Evolutionary conservation across 2,888 invertebrate genomes (phyloP).

Genomic region (Suillia variegata): DNA sequence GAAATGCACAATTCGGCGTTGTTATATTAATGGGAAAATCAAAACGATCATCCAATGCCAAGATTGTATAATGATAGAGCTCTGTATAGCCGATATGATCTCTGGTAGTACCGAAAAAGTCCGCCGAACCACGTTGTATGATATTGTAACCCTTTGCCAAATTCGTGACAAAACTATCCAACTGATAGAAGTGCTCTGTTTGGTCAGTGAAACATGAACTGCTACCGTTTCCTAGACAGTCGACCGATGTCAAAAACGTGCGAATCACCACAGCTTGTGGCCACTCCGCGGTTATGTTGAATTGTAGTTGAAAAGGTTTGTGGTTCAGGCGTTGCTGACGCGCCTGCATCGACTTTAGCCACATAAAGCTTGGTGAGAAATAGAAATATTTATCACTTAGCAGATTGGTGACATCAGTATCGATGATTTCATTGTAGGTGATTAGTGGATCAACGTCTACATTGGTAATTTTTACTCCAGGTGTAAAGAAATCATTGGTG

Average conservation of each 20-base stretch:
- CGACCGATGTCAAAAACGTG: slow-evolving; percentile 63
- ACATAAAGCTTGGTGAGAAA: slow-evolving; percentile 31
- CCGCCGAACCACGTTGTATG: slow-evolving; percentile 33
- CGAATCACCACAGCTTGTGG: slow-evolving; percentile 66
- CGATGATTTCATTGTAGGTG: slow-evolving; percentile 70
- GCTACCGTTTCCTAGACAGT: not conserved
- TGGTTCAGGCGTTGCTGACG: slow-evolving; percentile 72
- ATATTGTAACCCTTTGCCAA: slow-evolving; percentile 63
- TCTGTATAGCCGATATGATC: slow-evolving; percentile 63
- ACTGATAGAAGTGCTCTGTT: slow-evolving; percentile 54
- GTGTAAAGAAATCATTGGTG: slow-evolving; percentile 62
- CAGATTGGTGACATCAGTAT: slow-evolving; percentile 64
- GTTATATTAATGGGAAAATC: slow-evolving; percentile 58
- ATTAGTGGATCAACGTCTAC: slow-evolving; percentile 69
- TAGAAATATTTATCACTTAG: slow-evolving; percentile 30
- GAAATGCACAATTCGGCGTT: slow-evolving; percentile 65
- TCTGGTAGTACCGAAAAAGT: slow-evolving; percentile 58
- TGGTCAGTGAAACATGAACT: too few species aligned
- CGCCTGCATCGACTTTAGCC: slow-evolving; percentile 49
- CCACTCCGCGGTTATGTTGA: slow-evolving; percentile 66
- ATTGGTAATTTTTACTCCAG: slow-evolving; percentile 66
- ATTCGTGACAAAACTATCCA: slow-evolving; percentile 68
- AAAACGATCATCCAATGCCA: slow-evolving; percentile 60
- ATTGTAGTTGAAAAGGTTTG: slow-evolving; percentile 66
- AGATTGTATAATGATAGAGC: slow-evolving; percentile 60